A percentile compares a stretch with the other conserved stretches of the same genome.
phyloP scores from a whole-genome alignment of 2,797 vertebrate species.

The Melanotaenia boesemani region DNA sequence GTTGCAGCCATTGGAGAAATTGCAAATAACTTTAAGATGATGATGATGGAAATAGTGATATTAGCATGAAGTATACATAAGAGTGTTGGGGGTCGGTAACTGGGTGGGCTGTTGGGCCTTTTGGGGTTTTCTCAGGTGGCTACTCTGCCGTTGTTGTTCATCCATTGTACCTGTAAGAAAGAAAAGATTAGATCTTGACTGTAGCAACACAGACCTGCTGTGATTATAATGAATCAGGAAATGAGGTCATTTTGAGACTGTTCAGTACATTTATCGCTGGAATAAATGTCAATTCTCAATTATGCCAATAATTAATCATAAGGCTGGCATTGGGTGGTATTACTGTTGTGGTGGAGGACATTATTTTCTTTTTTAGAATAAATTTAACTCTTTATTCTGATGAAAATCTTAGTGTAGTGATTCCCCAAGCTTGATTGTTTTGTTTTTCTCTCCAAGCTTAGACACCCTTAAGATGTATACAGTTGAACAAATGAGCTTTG shows the following conservation, averaged over 20 bases:
- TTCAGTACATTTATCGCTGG: background rate
- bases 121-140: too few relatives aligned
- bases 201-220: too few relatives aligned
- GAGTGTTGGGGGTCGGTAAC: too few relatives aligned
- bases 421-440: slow-evolving; percentile 6
- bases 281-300: slow-evolving; percentile 13
- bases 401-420: slow-evolving; percentile 10
- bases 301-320: slow-evolving; percentile 34
- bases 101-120: too few relatives aligned
- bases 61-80: too few relatives aligned
- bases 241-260: background rate
- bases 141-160: too few relatives aligned
- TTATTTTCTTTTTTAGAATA: slow-evolving; percentile 11
- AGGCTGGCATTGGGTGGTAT: background rate
- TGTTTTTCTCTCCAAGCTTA: slow-evolving; percentile 31
- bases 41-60: too few relatives aligned
- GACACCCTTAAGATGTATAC: slow-evolving; percentile 9
- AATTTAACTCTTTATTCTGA: slow-evolving; percentile 9
- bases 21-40: too few relatives aligned
- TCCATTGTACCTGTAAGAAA: too few relatives aligned
- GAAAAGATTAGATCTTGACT: too few relatives aligned
- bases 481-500: slow-evolving; percentile 37
- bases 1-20: too few relatives aligned
- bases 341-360: slow-evolving; percentile 8
- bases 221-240: background rate